These are phyloP conservation scores for Syrphus vitripennis DNA, from an alignment of 2,888 invertebrate species.

Conservation along the genomic window DNA sequence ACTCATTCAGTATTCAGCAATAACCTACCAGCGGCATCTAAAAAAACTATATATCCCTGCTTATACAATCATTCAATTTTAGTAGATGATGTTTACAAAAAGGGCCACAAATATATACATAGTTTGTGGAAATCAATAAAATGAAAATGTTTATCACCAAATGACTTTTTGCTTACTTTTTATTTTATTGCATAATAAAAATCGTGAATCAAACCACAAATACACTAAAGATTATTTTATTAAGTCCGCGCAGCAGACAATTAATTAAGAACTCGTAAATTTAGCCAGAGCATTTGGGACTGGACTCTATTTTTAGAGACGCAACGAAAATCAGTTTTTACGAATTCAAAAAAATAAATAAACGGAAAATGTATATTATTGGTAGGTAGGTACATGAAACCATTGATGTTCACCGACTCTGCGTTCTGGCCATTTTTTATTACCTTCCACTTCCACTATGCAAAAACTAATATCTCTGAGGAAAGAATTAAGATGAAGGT, in stretches of 20 bases:
- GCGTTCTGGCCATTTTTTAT: too few relatives aligned
- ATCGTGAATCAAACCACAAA: neutral
- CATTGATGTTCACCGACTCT: neutral
- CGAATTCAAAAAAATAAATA: neutral
- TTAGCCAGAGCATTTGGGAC: neutral
- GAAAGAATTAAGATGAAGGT: too few relatives aligned
- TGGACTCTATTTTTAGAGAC: neutral
- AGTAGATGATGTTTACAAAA: neutral
- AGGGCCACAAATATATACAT: neutral
- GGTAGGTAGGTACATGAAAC: too few relatives aligned
- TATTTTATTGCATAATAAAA: neutral
- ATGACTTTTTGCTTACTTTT: neutral
- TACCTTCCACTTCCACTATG: too few relatives aligned
- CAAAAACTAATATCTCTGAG: too few relatives aligned
- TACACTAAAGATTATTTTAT: neutral
- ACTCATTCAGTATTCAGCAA: neutral
- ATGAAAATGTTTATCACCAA: neutral
- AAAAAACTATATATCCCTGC: neutral
- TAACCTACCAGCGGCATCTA: neutral
- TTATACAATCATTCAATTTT: neutral
- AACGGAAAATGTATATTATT: neutral
- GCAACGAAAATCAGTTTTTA: neutral
- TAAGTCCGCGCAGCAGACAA: neutral
- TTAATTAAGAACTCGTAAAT: neutral
- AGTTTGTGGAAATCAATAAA: neutral